Conservation (phyloP, 1,140 invertebrate genomes). For the Lerema accius region DNA sequence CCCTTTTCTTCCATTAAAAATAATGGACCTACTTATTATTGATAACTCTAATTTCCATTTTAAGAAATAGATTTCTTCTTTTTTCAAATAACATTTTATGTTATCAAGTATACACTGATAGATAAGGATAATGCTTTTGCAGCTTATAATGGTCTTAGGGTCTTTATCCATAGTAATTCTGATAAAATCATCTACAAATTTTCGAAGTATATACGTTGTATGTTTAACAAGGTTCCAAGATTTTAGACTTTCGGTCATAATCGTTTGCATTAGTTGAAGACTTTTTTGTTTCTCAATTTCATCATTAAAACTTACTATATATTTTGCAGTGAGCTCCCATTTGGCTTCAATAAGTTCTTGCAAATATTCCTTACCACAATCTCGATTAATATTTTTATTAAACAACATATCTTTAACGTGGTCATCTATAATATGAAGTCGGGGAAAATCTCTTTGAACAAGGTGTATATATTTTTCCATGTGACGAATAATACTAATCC, state of each 20-base stretch:
- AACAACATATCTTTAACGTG: conserved; percentile 48
- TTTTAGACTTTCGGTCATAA: no score
- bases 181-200: conserved; percentile 22
- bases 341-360: conserved; percentile 38
- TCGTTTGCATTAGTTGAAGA: conserved; percentile 40
- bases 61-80: background rate
- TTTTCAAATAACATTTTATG: background rate
- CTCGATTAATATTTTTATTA: conserved; percentile 28
- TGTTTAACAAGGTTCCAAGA: no score
- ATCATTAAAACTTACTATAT: conserved; percentile 40
- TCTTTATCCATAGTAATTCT: conserved; percentile 34
- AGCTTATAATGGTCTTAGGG: conserved; percentile 23
- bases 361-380: conserved; percentile 19
- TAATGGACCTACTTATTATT: background rate
- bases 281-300: conserved; percentile 39
- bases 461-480: conserved; percentile 40
- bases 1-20: background rate
- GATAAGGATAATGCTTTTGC: conserved; percentile 13
- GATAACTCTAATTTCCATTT: background rate
- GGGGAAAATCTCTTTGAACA: conserved; percentile 42
- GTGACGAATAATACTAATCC: conserved; percentile 37
- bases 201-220: no score
- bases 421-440: conserved; percentile 47
- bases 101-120: conserved; percentile 1
- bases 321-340: conserved; percentile 52